A percentile compares a stretch with the other conserved stretches of the same genome.
Conservation (phyloP, 2,113 vertebrate genomes). For the Phaetusa simplex region DNA sequence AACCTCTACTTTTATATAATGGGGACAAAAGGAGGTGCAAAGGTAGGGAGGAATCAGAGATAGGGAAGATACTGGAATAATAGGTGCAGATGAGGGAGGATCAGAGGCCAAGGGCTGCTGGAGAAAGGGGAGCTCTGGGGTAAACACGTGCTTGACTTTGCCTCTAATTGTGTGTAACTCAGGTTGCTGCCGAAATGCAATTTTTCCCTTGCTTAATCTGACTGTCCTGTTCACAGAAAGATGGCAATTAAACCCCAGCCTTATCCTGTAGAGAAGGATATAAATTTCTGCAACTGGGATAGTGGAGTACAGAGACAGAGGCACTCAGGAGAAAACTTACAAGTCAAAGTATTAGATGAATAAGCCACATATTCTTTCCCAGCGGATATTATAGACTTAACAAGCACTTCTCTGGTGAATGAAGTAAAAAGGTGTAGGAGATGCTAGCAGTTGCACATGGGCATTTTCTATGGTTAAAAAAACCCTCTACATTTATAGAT, state of each 20-base stretch:
- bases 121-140: not conserved
- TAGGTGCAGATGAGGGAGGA: not conserved
- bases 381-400: not conserved
- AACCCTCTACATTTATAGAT: not conserved
- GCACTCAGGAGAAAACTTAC: not conserved
- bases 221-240: not conserved
- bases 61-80: not conserved
- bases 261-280: not conserved
- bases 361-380: not conserved
- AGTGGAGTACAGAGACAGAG: not conserved
- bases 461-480: not conserved
- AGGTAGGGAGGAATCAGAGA: not conserved
- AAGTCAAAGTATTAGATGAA: not conserved
- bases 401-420: not conserved
- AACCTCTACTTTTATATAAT: not conserved
- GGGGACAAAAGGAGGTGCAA: not conserved
- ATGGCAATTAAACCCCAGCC: not conserved
- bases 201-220: not conserved
- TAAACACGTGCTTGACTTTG: not conserved
- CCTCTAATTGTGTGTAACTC: not conserved
- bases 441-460: not conserved
- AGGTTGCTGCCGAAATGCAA: not conserved
- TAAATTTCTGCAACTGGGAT: not conserved
- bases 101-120: not conserved
- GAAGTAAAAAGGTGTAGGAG: not conserved